These are phyloP conservation scores for Aratinga solstitialis DNA, from an alignment of 2,797 vertebrate species.

Conservation along the genomic window DNA sequence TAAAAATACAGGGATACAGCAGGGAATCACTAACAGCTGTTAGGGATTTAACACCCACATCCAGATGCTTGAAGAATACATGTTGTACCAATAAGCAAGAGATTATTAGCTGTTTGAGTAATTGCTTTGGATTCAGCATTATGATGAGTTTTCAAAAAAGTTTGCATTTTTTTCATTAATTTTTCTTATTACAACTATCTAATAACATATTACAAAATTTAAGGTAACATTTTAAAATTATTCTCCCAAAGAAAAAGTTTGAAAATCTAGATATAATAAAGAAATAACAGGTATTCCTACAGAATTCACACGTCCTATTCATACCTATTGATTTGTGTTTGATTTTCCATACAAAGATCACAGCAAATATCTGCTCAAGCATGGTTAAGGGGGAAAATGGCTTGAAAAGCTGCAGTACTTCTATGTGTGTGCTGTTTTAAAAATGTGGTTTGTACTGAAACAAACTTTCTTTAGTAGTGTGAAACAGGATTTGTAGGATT, in stretches of 20 bases:
- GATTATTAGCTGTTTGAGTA: conserved; percentile 31
- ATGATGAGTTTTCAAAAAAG: neutral
- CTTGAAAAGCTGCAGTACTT: neutral
- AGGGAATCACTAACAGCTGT: conserved; percentile 52
- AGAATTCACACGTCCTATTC: neutral
- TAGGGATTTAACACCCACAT: conserved; percentile 44
- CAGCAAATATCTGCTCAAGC: neutral
- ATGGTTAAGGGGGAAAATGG: neutral
- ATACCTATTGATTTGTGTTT: neutral
- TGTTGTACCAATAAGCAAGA: conserved; percentile 12
- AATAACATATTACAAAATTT: neutral
- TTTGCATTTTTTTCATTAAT: neutral
- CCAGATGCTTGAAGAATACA: conserved; percentile 40
- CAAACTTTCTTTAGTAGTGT: neutral
- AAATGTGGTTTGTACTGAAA: neutral
- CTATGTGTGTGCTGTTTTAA: neutral
- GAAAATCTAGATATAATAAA: neutral
- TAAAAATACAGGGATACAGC: conserved; percentile 16
- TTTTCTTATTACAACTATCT: neutral
- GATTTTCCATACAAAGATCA: neutral
- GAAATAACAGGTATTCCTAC: neutral
- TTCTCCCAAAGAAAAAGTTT: neutral
- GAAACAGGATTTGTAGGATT: neutral
- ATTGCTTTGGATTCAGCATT: conserved; percentile 8
- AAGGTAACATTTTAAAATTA: neutral